Conservation (phyloP, 2,113 vertebrate species). For the Syngnathoides biaculeatus region DNA sequence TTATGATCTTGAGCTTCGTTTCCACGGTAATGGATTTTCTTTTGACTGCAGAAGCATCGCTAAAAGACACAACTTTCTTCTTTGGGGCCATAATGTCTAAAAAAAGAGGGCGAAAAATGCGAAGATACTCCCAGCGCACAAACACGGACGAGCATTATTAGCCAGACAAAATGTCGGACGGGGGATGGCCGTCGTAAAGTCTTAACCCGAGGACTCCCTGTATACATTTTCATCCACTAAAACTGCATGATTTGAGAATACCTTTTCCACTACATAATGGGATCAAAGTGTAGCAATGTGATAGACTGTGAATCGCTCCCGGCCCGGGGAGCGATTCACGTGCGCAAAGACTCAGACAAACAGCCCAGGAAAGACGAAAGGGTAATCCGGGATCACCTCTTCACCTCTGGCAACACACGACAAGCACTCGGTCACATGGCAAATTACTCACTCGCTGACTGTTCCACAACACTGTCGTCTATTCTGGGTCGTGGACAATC, state of each 20-base stretch:
- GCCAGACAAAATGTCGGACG: too few species aligned
- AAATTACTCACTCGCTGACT: conserved; percentile 38
- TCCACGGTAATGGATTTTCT: too few species aligned
- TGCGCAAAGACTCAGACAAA: conserved; percentile 32
- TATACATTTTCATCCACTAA: too few species aligned
- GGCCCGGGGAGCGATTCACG: conserved; percentile 9
- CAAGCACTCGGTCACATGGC: conserved; percentile 35
- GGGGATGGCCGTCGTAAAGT: too few species aligned
- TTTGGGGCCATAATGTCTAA: too few species aligned
- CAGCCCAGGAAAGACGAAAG: conserved; percentile 32
- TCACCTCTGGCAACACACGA: conserved; percentile 26
- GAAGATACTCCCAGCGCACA: too few species aligned
- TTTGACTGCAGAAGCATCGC: too few species aligned
- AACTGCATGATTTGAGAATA: neutral
- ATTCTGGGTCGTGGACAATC: conserved; percentile 48
- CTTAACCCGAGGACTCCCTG: too few species aligned
- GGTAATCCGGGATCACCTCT: conserved; percentile 43
- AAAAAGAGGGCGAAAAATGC: too few species aligned
- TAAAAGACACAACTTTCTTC: too few species aligned
- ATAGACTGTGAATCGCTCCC: neutral
- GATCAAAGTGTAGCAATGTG: neutral
- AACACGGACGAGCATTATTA: too few species aligned
- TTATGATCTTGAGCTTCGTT: too few species aligned
- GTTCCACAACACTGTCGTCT: conserved; percentile 33
- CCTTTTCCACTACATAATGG: neutral